phyloP scores from a whole-genome alignment of 2,113 vertebrate genomes.

The Lanius collurio region DNA sequence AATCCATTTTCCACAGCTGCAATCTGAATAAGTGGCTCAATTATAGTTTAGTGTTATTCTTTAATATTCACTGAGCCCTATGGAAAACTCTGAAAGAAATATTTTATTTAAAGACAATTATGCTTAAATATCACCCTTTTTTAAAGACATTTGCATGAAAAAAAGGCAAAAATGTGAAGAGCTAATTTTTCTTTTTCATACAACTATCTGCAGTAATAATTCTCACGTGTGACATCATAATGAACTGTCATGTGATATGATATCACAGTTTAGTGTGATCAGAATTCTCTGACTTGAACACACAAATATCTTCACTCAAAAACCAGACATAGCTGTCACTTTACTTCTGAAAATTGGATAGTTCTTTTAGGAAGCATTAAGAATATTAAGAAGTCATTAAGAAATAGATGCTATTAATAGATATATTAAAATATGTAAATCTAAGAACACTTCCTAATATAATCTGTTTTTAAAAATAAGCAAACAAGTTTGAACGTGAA shows the following conservation, averaged over 20 bases:
- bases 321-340: neutral
- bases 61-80: conserved; percentile 49
- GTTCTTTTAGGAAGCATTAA: neutral
- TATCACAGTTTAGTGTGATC: neutral
- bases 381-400: neutral
- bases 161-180: neutral
- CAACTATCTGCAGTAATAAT: neutral
- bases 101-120: conserved; percentile 52
- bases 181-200: neutral
- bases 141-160: conserved; percentile 19
- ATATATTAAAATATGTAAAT: neutral
- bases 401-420: neutral
- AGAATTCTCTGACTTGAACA: neutral
- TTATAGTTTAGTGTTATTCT: conserved; percentile 47
- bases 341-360: neutral
- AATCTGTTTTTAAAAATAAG: neutral
- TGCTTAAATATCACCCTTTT: conserved; percentile 24
- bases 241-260: neutral
- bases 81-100: conserved; percentile 57
- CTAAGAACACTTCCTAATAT: neutral
- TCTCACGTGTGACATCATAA: neutral
- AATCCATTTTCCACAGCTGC: conserved; percentile 57
- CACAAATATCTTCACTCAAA: neutral
- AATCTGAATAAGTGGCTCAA: conserved; percentile 61
- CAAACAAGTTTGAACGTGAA: neutral